Evolutionary conservation across 2,888 invertebrate species (phyloP), one percentile per base, ranked within the genome.

Genomic region (Torymus tubicola): DNA sequence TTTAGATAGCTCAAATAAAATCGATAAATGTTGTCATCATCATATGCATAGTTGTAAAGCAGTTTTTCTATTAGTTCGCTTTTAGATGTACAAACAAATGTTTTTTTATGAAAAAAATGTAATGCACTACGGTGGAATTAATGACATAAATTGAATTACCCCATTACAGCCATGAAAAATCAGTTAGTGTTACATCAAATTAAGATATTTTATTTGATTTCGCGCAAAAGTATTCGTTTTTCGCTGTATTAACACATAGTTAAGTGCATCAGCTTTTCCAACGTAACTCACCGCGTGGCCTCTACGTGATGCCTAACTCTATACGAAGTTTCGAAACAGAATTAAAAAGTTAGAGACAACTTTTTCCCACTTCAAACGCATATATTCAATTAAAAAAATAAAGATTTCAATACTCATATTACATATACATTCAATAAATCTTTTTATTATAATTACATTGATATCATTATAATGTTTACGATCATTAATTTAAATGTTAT

Each of bases 311-410:
- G 78, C 52, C 18, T 50, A 73, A 80, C 70, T 80, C 63, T 63
- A 14, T 57, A 16, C 64, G 2, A 64, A 80, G 53, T 80, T 74
- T 73, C 60, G n/a, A 69, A 79, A 74, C 74, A n/a, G 12, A 69
- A 55, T 78, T 78, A 73, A 72, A 21, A 65, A 67, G 60, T 78
- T 75, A 14, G 65, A 64, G 60, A 58, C n/a, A 16, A 67, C 12
- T 52, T 71, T 71, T 58, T 64, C 16, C 60, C 14, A 16, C 24
- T 31, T 63, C 50, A 60, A 42, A 70, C 18, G 42, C 2, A 0
- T 57, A 69, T 0, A 10, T 69, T 24, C 2, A 55, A 24, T 24
- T 68, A 14, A 21, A 68, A 55, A 55, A 24, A n/a, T 31, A 57
- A 31, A 53, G n/a, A 24, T 16, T 24, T 24, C 3, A 24, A 31